These are phyloP conservation scores for Aradus depressus DNA, from an alignment of 2,888 invertebrate genomes.

Conservation along the genomic window DNA sequence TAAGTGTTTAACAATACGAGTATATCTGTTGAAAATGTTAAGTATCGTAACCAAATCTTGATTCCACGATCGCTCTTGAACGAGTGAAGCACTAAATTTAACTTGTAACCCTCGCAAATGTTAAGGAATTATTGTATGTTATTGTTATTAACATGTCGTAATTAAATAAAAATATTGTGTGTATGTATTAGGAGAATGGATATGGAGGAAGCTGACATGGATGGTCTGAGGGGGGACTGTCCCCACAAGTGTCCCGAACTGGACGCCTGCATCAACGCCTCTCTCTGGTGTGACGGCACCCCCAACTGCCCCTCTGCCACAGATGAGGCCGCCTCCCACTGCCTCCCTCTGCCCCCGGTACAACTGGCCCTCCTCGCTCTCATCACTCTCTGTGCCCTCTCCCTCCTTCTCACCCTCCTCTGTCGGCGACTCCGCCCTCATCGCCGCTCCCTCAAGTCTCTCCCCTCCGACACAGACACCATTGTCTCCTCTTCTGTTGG, in stretches of 20 bases:
- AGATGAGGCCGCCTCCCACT: slow-evolving; percentile 68
- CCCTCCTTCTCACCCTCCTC: slow-evolving; percentile 26
- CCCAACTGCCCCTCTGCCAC: slow-evolving; percentile 68
- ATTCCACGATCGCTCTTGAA: too few species aligned
- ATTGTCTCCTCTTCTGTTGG: slow-evolving; percentile 30
- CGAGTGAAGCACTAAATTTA: too few species aligned
- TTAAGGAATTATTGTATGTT: too few species aligned
- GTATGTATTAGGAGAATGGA: slow-evolving; percentile 26
- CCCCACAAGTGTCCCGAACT: slow-evolving; percentile 64
- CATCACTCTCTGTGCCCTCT: slow-evolving; percentile 25
- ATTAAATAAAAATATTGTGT: too few species aligned
- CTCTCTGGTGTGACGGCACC: slow-evolving; percentile 70
- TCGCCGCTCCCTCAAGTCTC: slow-evolving; percentile 39
- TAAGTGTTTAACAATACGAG: too few species aligned
- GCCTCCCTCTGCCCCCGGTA: slow-evolving; percentile 63
- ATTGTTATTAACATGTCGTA: too few species aligned
- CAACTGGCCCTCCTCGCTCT: slow-evolving; percentile 31
- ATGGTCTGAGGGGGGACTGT: slow-evolving; percentile 49
- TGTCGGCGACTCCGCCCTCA: slow-evolving; percentile 41
- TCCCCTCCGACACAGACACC: slow-evolving; percentile 46
- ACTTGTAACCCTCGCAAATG: too few species aligned
- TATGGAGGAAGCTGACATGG: slow-evolving; percentile 17
- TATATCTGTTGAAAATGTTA: too few species aligned
- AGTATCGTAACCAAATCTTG: too few species aligned
- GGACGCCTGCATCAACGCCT: slow-evolving; percentile 67